Evolutionary conservation across 2,888 invertebrate species (phyloP).

Genomic region (Orthosia cruda): DNA sequence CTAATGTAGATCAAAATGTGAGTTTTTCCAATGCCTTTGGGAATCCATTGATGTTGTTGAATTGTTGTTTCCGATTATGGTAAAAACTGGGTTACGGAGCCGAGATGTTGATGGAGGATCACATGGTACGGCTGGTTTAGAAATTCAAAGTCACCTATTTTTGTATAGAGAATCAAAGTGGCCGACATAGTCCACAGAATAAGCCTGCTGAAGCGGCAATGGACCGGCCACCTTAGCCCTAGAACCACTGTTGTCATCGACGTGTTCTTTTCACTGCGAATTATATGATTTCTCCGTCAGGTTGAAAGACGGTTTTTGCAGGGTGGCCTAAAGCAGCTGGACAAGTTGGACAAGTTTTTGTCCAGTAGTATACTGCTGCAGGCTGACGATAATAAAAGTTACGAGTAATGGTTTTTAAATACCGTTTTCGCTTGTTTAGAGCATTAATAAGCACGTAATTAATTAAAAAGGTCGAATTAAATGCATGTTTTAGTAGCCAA

Average conservation of each 20-base stretch:
- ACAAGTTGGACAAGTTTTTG: too few species aligned
- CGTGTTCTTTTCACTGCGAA: too few species aligned
- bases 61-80: neutral
- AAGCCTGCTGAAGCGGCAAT: too few species aligned
- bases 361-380: neutral
- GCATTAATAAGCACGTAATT: constrained; percentile 4
- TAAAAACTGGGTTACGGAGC: neutral
- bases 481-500: neutral
- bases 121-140: neutral
- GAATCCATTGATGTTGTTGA: neutral
- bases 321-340: too few species aligned
- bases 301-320: too few species aligned
- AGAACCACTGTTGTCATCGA: too few species aligned
- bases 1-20: neutral
- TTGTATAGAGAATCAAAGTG: too few species aligned
- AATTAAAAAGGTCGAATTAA: constrained; percentile 28
- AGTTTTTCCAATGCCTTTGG: neutral
- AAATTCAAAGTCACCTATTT: neutral
- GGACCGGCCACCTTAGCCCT: too few species aligned
- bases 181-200: too few species aligned
- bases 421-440: too few species aligned
- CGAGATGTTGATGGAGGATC: neutral
- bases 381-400: neutral
- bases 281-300: too few species aligned
- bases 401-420: neutral